Base-by-base conservation (phyloP, 2,888 invertebrate genomes). In the Bellardia pandia region DNA sequence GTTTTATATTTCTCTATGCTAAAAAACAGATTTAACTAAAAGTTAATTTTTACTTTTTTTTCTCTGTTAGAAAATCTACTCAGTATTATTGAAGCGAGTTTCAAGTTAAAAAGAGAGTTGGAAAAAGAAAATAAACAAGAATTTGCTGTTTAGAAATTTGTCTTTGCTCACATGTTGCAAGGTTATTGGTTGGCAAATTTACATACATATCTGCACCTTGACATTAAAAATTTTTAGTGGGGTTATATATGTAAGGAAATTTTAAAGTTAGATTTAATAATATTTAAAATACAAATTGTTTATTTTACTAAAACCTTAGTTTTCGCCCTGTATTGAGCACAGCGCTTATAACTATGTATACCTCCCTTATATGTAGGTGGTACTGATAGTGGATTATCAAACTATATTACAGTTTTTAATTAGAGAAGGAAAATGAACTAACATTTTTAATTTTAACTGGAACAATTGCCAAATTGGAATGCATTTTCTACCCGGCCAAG, bases 11-110 rank as follows among this genome's bases (percentile, higher is more conserved):
- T 8, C 13, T 74, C 23, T 45, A 5, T 53, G 53, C 16, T 33
- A 79, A 86, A 76, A 80, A 72, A 16, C 33, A 83, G 76, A 86
- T 83, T 74, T 53, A 83, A 83, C 83, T 79, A 51, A 13, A 86
- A 79, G 45, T 71, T 83, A 78, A 60, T 84, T 66, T 40, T 64
- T 48, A 45, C 0, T n/a, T n/a, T 33, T 58, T 66, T n/a, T n/a
- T n/a, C n/a, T 42, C 13, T 40, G 66, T 42, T 48, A 40, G 40
- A 58, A 33, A 45, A 42, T 23, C 30, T 53, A 23, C 51, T 58
- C 1, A 37, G 33, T 81, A 48, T n/a, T 16, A 9, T 13, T n/a
- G 14, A 16, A 71, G 48, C 30, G 14, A n/a, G 13, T 45, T 58
- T 48, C 42, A n/a, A 68, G 58, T 13, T 69, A 60, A 40, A 40